A percentile compares a stretch with the other conserved stretches of the same genome.
Evolutionary conservation across 1,140 invertebrate species (phyloP).

Genomic region (Agrilus planipennis): DNA sequence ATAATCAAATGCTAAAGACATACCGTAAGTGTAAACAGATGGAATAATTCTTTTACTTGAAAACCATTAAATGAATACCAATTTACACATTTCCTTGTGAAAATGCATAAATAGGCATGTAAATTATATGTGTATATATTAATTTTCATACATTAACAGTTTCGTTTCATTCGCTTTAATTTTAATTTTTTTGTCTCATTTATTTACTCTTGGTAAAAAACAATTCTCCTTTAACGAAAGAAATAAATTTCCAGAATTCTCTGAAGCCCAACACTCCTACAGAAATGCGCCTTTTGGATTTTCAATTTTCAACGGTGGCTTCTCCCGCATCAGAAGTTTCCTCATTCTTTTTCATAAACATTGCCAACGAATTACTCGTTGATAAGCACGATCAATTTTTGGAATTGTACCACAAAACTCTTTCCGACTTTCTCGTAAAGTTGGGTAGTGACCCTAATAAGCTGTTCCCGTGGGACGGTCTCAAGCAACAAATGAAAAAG

Average conservation of each 20-base stretch:
- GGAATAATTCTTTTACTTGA: too few relatives aligned
- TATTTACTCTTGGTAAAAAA: too few relatives aligned
- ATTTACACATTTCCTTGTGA: too few relatives aligned
- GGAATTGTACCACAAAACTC: conserved; percentile 4
- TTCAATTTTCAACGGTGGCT: conserved; percentile 1
- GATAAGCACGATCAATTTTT: conserved; percentile 6
- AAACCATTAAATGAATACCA: too few relatives aligned
- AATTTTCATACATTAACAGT: not conserved
- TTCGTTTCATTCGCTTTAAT: too few relatives aligned
- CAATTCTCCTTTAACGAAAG: too few relatives aligned
- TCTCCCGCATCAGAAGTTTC: conserved; percentile 8
- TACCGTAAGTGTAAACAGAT: too few relatives aligned
- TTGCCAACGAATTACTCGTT: not conserved
- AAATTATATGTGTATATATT: not conserved
- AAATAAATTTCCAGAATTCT: conserved; percentile 7
- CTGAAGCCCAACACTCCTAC: conserved; percentile 3
- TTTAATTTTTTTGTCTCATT: too few relatives aligned
- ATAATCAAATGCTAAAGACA: too few relatives aligned
- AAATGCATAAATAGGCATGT: not conserved
- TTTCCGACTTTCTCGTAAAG: conserved; percentile 1
- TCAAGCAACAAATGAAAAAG: conserved; percentile 6
- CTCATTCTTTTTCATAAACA: conserved; percentile 7
- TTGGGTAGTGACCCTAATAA: conserved; percentile 5
- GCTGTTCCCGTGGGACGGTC: conserved; percentile 2
- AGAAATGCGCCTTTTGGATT: conserved; percentile 4